Base-by-base conservation (phyloP, 2,113 vertebrate genomes). In the Periophthalmus modestus region DNA sequence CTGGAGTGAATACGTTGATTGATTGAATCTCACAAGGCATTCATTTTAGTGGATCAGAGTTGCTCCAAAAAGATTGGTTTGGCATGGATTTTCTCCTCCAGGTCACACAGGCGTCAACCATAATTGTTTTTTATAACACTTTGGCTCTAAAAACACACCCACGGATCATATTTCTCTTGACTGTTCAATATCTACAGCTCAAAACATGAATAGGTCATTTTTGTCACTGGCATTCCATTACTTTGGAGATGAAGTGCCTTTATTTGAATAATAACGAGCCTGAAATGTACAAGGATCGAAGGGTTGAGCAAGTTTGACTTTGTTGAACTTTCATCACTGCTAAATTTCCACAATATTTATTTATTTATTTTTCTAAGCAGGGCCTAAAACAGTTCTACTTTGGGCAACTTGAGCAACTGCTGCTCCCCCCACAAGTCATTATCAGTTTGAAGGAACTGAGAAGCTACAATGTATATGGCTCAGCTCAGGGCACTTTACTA, bases 111-210 rank as follows among this genome's bases (percentile, higher is more conserved):
- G 72, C 83, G 86, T 62, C 13, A 76, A 71, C 84, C 78, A 79
- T 93, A 89, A 93, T 91, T 81, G 85, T 88, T 91, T 92, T 92
- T 91, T 93, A 92, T 92, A 85, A 91, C 89, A 88, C 90, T 92
- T 84, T 90, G 78, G 66, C 79, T 77, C 73, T 78, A 77, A 89
- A 93, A 91, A 88, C 88, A 87, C 76, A 82, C 74, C 75, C 77
- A 82, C 85, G 81, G 81, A 89, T 91, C 90, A 89, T 84, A 84
- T 89, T 87, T 86, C 83, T 86, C 82, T 85, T 80, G 57, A 66
- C 68, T 70, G 85, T 80, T 89, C 82, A 62, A 88, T 90, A 87
- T 78, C 43, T 66, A 16, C 24, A 0, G 19, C 3, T 2, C 18
- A 65, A 43, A 36, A 88, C 73, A 62, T 16, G 28, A 34, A 71